phyloP scores from a whole-genome alignment of 2,888 invertebrate species.

The Bombylius major region DNA sequence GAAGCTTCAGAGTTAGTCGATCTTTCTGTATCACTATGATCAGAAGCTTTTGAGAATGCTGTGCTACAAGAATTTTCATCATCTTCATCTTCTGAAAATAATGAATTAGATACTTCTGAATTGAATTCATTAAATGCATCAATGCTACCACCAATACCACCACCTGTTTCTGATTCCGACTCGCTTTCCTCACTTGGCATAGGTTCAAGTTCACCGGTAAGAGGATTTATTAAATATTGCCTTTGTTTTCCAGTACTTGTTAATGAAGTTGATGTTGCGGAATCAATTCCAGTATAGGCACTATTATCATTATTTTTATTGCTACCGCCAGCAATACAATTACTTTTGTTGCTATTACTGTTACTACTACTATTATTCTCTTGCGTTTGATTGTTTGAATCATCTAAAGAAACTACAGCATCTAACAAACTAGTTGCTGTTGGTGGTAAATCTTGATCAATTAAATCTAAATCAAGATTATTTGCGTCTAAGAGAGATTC shows the following conservation, averaged over 20 bases:
- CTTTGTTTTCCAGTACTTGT: conserved; percentile 50
- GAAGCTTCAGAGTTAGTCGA: conserved; percentile 40
- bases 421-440: conserved; percentile 20
- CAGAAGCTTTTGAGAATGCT: conserved; percentile 40
- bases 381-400: conserved; percentile 17
- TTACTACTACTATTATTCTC: conserved; percentile 17
- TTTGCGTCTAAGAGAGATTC: conserved; percentile 34
- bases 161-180: conserved; percentile 41
- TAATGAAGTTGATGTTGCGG: conserved; percentile 1
- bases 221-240: conserved; percentile 79
- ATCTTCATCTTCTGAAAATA: conserved; percentile 49
- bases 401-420: conserved; percentile 12
- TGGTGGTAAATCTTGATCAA: conserved; percentile 38
- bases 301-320: conserved; percentile 12
- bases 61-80: conserved; percentile 45
- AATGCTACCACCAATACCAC: neutral
- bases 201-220: conserved; percentile 75
- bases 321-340: neutral
- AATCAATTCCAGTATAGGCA: conserved; percentile 1
- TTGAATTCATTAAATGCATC: conserved; percentile 29
- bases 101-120: conserved; percentile 39
- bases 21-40: conserved; percentile 41
- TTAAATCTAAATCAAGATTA: conserved; percentile 34
- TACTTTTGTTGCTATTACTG: neutral
- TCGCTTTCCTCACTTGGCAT: conserved; percentile 56